Percentiles rank a stretch among this genome's conserved stretches.
These are phyloP conservation scores for Conchocele bisecta DNA, from an alignment of 2,888 invertebrate species.

Conservation along the genomic window DNA sequence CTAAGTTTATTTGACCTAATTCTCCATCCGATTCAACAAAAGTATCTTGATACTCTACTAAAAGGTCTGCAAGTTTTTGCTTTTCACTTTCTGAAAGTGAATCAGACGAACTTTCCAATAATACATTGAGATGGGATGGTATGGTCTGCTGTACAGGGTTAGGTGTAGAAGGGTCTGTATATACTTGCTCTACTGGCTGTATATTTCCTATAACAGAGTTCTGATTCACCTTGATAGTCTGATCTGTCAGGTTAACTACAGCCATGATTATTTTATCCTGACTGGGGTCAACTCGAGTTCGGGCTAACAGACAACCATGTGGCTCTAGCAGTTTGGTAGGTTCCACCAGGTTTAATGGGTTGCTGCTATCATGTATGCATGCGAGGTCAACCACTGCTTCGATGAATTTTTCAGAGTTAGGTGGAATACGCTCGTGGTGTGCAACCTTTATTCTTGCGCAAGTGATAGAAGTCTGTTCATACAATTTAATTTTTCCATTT, in stretches of 20 bases:
- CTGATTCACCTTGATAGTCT: slow-evolving; percentile 1
- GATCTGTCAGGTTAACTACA: slow-evolving; percentile 15
- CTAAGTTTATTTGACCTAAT: slow-evolving; percentile 22
- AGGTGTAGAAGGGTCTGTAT: background rate
- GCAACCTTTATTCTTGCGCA: slow-evolving; percentile 25
- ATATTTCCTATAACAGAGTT: background rate
- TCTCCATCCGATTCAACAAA: slow-evolving; percentile 25
- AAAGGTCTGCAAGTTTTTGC: background rate
- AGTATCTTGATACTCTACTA: slow-evolving; percentile 15
- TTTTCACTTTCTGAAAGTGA: slow-evolving; percentile 2
- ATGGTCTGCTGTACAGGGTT: too few species aligned
- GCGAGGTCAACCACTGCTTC: background rate
- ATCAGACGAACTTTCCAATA: background rate
- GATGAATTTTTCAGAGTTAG: slow-evolving; percentile 8
- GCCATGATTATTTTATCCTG: background rate
- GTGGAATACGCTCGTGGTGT: slow-evolving; percentile 1
- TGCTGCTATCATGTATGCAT: background rate
- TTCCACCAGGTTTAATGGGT: background rate
- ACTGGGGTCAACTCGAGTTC: background rate
- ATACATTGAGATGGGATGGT: background rate
- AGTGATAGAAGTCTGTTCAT: slow-evolving; percentile 3
- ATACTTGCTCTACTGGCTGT: background rate
- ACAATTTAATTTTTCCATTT: slow-evolving; percentile 20
- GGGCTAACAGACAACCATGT: slow-evolving; percentile 7
- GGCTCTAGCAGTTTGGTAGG: slow-evolving; percentile 4